Evolutionary conservation across 2,888 invertebrate species (phyloP).

Genomic region (Diaphora mendica): DNA sequence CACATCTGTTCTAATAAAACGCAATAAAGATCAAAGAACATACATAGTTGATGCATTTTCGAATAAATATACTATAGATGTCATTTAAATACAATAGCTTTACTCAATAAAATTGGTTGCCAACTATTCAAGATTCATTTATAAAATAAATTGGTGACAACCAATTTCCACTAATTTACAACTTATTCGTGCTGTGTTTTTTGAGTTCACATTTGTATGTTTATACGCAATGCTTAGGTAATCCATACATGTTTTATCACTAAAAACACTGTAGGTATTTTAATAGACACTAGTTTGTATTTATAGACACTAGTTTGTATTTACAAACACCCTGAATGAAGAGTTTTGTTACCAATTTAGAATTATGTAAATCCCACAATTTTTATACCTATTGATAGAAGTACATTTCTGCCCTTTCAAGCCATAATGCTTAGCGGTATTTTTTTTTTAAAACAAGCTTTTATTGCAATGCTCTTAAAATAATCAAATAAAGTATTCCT

Average conservation of each 20-base stretch:
- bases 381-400: too few species aligned
- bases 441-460: too few species aligned
- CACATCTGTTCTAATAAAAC: neutral
- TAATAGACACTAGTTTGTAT: too few species aligned
- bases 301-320: neutral
- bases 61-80: neutral
- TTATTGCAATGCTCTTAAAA: too few species aligned
- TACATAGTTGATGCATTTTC: neutral
- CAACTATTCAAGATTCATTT: neutral
- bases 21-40: constrained; percentile 1
- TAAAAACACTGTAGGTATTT: neutral
- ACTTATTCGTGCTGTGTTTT: neutral
- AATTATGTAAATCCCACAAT: neutral
- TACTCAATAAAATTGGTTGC: neutral
- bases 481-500: too few species aligned
- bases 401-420: too few species aligned
- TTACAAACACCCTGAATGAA: neutral
- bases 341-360: neutral
- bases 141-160: neutral
- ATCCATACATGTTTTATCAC: neutral
- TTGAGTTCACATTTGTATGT: neutral
- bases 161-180: neutral
- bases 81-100: neutral
- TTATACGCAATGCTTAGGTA: neutral
- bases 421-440: too few species aligned